A percentile compares a stretch with the other conserved stretches of the same genome.
phyloP scores from a whole-genome alignment of 2,888 invertebrate genomes.

The Parnassius orleans region DNA sequence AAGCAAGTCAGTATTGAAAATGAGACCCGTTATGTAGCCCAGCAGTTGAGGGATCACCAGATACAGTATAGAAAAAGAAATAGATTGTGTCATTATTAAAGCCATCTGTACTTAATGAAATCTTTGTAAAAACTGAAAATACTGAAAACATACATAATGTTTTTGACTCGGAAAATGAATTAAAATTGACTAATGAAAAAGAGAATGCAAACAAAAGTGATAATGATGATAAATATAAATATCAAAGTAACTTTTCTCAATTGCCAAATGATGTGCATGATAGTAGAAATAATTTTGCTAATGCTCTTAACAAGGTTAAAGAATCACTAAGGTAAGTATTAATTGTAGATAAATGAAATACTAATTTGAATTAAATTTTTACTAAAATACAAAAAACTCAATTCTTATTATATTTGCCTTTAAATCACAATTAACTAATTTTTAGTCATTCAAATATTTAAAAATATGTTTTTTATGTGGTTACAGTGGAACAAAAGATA shows the following conservation, averaged over 20 bases:
- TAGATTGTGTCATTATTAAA: conserved; percentile 67
- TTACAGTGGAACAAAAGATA: conserved; percentile 48
- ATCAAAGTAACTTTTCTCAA: conserved; percentile 53
- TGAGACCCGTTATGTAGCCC: conserved; percentile 69
- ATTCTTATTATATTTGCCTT: too few relatives aligned
- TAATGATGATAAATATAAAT: conserved; percentile 56
- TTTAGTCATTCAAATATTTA: background rate
- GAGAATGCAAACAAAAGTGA: conserved; percentile 64
- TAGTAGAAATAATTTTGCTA: conserved; percentile 66
- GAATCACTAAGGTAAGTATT: conserved; percentile 65
- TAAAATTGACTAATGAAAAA: conserved; percentile 58
- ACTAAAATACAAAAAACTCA: too few relatives aligned
- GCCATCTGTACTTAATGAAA: conserved; percentile 72
- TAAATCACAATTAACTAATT: background rate
- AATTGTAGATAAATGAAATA: too few relatives aligned
- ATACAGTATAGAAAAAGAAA: conserved; percentile 59
- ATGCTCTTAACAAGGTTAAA: conserved; percentile 71
- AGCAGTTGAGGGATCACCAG: conserved; percentile 71
- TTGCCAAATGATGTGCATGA: conserved; percentile 55
- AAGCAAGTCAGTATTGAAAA: conserved; percentile 68
- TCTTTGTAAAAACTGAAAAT: conserved; percentile 68
- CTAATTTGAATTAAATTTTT: too few relatives aligned
- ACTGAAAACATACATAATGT: conserved; percentile 51
- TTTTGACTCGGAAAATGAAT: conserved; percentile 66
- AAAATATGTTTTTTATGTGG: background rate